Percentiles rank a stretch among this genome's conserved stretches.
These are phyloP conservation scores for Carollia perspicillata DNA, from an alignment of 2,113 vertebrate genomes.

Conservation along the genomic window DNA sequence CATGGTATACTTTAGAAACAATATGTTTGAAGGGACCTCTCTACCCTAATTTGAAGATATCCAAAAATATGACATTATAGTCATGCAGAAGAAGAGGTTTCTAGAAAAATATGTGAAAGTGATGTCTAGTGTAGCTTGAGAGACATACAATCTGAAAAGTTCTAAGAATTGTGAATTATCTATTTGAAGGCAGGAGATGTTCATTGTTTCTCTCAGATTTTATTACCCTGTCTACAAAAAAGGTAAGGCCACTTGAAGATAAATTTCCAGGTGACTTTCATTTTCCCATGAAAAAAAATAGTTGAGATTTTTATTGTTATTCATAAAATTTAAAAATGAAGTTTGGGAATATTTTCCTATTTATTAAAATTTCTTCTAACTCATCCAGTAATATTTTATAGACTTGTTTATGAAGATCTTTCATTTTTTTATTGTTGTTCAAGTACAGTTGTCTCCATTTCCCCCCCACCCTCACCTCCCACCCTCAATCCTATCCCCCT, in stretches of 20 bases:
- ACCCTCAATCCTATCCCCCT: no score
- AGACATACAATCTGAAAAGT: background rate
- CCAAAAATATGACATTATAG: background rate
- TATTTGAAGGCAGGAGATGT: background rate
- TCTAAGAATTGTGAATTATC: background rate
- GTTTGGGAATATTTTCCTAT: background rate
- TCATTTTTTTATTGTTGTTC: background rate
- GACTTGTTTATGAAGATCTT: background rate
- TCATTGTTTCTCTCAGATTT: background rate
- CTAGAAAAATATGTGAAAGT: background rate
- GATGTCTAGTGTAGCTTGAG: background rate
- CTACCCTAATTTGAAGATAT: background rate
- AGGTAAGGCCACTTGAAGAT: background rate
- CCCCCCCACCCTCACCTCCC: no score
- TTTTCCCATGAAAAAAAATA: background rate
- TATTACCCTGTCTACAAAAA: background rate
- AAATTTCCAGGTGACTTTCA: background rate
- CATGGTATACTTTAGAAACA: background rate
- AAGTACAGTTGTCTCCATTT: no score
- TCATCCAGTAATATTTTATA: background rate
- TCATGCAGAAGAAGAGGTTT: background rate
- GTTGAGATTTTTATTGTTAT: background rate
- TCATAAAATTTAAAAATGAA: background rate
- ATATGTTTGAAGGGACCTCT: background rate
- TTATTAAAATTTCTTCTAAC: background rate